phyloP scores from a whole-genome alignment of 1,140 invertebrate species.

The Drosophila nigromelanica region DNA sequence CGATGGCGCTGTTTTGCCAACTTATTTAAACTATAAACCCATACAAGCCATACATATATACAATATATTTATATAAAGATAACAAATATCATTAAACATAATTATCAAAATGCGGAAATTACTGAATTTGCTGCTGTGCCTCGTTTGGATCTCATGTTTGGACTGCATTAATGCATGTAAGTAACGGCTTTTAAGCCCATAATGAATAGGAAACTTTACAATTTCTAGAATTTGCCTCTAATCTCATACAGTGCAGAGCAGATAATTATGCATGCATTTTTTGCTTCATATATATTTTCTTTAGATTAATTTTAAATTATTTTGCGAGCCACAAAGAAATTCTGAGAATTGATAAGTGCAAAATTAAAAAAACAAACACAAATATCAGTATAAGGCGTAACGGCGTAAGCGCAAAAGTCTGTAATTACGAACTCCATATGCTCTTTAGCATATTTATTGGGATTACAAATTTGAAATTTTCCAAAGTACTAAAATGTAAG shows the following conservation, averaged over 20 bases:
- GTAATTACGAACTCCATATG: neutral
- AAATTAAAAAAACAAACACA: neutral
- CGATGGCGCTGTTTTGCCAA: slow-evolving; percentile 9
- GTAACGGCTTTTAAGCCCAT: slow-evolving; percentile 10
- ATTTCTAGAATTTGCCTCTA: neutral
- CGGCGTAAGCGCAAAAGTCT: neutral
- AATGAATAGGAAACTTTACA: neutral
- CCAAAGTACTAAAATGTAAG: too few relatives aligned
- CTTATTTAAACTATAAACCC: neutral
- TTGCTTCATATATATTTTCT: neutral
- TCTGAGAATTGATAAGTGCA: slow-evolving; percentile 20
- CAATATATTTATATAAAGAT: neutral
- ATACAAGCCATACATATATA: slow-evolving; percentile 2
- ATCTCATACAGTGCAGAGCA: neutral
- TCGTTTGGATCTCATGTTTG: slow-evolving; percentile 33
- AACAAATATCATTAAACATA: slow-evolving; percentile 3
- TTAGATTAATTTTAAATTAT: neutral
- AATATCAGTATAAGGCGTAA: neutral
- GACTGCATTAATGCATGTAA: slow-evolving; percentile 26
- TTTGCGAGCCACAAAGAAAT: neutral
- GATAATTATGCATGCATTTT: neutral
- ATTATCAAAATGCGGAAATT: slow-evolving; percentile 34
- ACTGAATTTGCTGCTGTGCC: slow-evolving; percentile 12
- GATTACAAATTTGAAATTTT: too few relatives aligned
- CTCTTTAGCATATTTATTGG: neutral